Conservation (phyloP, 2,113 vertebrate species). For the Eudyptes chrysolophus region DNA sequence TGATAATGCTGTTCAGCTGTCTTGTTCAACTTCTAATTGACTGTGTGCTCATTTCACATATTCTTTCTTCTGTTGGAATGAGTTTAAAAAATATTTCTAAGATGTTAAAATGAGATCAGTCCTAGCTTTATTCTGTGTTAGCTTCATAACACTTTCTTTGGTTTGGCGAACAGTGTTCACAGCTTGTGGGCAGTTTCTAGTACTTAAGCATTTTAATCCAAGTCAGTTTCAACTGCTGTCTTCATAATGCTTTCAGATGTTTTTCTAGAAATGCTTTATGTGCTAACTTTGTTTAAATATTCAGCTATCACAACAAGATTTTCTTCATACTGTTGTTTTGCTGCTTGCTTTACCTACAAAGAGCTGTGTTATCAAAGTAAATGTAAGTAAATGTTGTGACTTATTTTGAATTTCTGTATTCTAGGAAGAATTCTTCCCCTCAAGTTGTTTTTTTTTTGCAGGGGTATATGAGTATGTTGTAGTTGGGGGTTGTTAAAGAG, state of each 20-base stretch:
- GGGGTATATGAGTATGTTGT: background rate
- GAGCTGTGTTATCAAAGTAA: conserved; percentile 5
- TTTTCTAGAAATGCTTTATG: background rate
- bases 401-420: background rate
- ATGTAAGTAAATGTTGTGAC: background rate
- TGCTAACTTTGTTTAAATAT: background rate
- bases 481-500: background rate
- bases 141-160: background rate
- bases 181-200: background rate
- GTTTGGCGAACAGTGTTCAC: background rate
- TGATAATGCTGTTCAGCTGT: background rate
- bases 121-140: background rate
- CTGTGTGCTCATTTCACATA: background rate
- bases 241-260: background rate
- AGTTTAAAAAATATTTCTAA: background rate
- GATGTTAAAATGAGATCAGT: background rate
- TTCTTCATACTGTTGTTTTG: background rate
- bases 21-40: background rate
- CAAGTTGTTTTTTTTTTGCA: background rate
- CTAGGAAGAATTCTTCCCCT: background rate
- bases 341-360: background rate
- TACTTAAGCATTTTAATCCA: background rate
- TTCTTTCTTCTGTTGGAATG: background rate
- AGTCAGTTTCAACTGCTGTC: background rate
- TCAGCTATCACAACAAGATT: background rate